Percentiles rank a stretch among this genome's conserved stretches.
Conservation (phyloP, 2,888 invertebrate species). For the Ceriagrion tenellum region DNA sequence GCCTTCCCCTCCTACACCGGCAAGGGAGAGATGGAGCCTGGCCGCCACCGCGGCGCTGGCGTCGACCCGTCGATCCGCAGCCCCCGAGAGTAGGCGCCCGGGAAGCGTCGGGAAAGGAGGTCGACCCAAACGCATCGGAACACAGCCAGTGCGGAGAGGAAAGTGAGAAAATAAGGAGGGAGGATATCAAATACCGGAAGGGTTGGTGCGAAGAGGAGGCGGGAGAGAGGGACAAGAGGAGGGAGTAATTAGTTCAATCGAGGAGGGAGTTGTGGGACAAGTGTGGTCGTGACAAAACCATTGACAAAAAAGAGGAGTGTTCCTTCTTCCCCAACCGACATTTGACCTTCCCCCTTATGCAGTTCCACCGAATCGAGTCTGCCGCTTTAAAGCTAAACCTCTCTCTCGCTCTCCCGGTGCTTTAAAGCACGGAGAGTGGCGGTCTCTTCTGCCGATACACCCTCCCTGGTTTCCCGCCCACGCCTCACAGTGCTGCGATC, state of each 20-base stretch:
- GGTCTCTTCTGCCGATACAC: neutral
- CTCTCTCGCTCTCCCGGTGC: neutral
- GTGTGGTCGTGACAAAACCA: neutral
- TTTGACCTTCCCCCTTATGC: neutral
- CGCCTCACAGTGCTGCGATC: neutral
- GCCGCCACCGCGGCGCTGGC: conserved; percentile 58
- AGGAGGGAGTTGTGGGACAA: neutral
- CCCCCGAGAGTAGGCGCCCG: conserved; percentile 54
- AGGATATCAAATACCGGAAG: neutral
- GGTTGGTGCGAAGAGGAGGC: neutral
- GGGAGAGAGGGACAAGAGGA: neutral
- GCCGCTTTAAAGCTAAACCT: conserved; percentile 1
- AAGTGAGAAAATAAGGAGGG: neutral
- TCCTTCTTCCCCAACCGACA: conserved; percentile 19
- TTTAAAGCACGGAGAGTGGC: neutral
- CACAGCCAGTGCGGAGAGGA: neutral
- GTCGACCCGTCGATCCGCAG: conserved; percentile 54
- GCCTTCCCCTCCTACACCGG: neutral
- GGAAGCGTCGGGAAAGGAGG: conserved; percentile 55
- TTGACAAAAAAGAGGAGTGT: neutral
- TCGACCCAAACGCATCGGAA: neutral
- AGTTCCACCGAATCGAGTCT: conserved; percentile 12
- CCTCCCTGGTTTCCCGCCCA: neutral
- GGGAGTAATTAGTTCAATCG: conserved; percentile 18
- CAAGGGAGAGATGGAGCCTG: neutral